Evolutionary conservation across 1,140 invertebrate genomes (phyloP).

Genomic region (fruit fly (Drosophila melanogaster)): DNA sequence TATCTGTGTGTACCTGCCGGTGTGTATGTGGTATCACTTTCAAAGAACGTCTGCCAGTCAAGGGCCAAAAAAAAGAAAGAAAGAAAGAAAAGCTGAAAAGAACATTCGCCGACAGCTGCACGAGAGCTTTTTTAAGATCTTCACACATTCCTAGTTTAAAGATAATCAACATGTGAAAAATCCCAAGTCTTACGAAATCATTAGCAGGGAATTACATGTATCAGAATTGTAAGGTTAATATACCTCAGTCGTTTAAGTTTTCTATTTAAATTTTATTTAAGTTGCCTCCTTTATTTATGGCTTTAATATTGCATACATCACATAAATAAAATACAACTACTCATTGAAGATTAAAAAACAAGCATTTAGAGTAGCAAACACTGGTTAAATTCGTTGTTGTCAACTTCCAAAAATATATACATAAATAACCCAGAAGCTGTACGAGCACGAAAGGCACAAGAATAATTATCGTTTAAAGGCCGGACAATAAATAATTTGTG

Average conservation of each 20-base stretch:
- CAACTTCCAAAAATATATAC: constrained; percentile 3
- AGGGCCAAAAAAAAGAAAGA: constrained; percentile 25
- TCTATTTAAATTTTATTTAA: neutral
- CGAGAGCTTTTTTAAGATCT: constrained; percentile 33
- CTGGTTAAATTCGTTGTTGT: constrained; percentile 17
- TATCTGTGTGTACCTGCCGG: constrained; percentile 13
- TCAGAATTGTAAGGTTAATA: too few relatives aligned
- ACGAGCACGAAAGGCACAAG: constrained; percentile 1
- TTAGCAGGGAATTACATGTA: constrained; percentile 2
- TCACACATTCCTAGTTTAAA: constrained; percentile 12
- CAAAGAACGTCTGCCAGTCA: constrained; percentile 54
- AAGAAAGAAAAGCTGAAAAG: constrained; percentile 5
- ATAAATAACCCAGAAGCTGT: constrained; percentile 40
- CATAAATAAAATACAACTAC: constrained; percentile 13
- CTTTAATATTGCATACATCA: constrained; percentile 18
- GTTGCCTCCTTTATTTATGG: neutral
- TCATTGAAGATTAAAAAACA: constrained; percentile 4
- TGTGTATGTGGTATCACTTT: constrained; percentile 48
- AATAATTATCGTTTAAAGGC: constrained; percentile 42
- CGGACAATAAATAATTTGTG: constrained; percentile 34
- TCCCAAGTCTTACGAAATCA: neutral
- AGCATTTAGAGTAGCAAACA: constrained; percentile 29
- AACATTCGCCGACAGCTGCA: constrained; percentile 54
- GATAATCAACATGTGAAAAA: constrained; percentile 9
- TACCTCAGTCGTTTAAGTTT: neutral